Evolutionary conservation across 2,888 invertebrate genomes (phyloP).

Genomic region (Caenorhabditis sinica): DNA sequence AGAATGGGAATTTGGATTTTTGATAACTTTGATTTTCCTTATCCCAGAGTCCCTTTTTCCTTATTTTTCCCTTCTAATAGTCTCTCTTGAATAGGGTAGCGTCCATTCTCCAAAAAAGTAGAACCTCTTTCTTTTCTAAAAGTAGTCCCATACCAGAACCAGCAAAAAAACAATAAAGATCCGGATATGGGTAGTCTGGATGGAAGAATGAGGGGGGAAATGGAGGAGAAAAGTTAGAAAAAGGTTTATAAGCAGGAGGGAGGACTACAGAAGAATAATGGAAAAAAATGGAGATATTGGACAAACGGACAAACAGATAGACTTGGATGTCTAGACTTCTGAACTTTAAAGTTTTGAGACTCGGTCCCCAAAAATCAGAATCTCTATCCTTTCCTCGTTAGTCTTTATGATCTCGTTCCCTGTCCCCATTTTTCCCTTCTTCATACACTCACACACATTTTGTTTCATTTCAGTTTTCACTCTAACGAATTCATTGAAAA

Average conservation of each 20-base stretch:
- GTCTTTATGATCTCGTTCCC: not conserved
- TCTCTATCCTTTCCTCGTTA: not conserved
- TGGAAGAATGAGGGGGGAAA: conserved; percentile 6
- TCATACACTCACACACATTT: not conserved
- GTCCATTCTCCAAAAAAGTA: not conserved
- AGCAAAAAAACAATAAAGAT: conserved; percentile 19
- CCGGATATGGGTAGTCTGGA: conserved; percentile 20
- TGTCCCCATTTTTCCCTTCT: not conserved
- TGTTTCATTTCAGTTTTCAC: conserved; percentile 30
- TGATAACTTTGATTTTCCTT: no score
- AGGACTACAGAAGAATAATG: no score
- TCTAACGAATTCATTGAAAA: conserved; percentile 63
- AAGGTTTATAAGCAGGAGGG: not conserved
- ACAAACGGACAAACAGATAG: no score
- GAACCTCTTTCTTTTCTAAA: not conserved
- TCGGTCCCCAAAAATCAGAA: no score
- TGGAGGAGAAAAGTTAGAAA: not conserved
- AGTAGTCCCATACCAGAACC: not conserved
- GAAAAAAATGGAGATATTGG: no score
- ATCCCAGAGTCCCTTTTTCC: no score
- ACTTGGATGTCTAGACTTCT: no score
- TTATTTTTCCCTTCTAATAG: no score
- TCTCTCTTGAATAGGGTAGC: no score
- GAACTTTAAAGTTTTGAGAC: no score
- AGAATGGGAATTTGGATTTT: no score